Evolutionary conservation across 1,140 invertebrate genomes (phyloP), one percentile per base, ranked within the genome.

Genomic region (Oncopeltus fasciatus): DNA sequence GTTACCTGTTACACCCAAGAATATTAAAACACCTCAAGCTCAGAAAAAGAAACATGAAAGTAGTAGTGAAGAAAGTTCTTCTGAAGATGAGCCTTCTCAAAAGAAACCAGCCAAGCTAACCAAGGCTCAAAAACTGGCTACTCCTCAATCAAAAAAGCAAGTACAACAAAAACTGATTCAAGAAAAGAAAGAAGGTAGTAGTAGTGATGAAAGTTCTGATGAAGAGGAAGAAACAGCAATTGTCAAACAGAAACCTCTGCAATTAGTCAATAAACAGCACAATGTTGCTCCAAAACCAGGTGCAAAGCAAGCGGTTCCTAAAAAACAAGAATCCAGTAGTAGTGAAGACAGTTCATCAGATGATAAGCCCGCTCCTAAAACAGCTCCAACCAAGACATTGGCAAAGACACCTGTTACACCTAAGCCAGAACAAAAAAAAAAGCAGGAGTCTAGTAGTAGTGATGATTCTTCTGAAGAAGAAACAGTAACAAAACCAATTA

Each of bases 381-480:
- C 56, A 21, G 21, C 60, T 11, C 26, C 49, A 8, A 53, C 64
- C 21, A 43, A 0, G 59, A 58, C 66, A 38, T 38, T 38, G 46
- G 27, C 63, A 24, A 66, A 63, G 46, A 31, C 63, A 20, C 61
- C 33, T 2, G 56, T 38, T 20, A 57, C 49, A 28, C 24, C 58
- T 65, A 70, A 16, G 21, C 51, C 65, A 18, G 47, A n/a, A n/a
- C n/a, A n/a, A n/a, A n/a, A 68, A 9, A 75, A 76, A 27, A 75
- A 77, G 66, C 69, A 71, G 58, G 67, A 75, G 58, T 73, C 72
- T 1, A 74, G 71, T 51, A 74, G 72, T n/a, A 76, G 77, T 2
- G 72, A 74, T 8, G 69, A 68, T 60, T 74, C 71, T 59, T 73
- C 73, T 24, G 72, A 74, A 62, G 69, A 72, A 14, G 67, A 71